A percentile compares a stretch with the other conserved stretches of the same genome.
Evolutionary conservation across 2,888 invertebrate genomes (phyloP).

Genomic region (Imbricaverruca yamaguchii): DNA sequence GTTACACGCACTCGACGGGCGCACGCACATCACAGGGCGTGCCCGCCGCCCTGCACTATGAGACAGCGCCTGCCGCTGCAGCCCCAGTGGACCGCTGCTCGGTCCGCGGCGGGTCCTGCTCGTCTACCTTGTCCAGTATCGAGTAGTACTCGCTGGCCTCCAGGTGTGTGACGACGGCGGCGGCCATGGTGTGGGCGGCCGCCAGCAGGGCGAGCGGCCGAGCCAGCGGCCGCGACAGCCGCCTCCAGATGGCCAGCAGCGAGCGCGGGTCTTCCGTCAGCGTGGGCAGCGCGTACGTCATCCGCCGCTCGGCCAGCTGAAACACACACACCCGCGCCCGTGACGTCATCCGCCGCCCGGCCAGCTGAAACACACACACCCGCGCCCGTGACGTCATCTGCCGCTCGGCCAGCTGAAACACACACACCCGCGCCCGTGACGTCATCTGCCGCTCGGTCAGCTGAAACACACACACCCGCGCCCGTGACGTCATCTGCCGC

Average conservation of each 20-base stretch:
- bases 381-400: not conserved
- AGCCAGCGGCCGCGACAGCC: not conserved
- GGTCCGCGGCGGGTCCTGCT: too few relatives aligned
- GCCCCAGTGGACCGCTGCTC: too few relatives aligned
- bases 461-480: too few relatives aligned
- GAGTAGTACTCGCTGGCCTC: not conserved
- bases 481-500: too few relatives aligned
- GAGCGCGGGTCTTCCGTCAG: not conserved
- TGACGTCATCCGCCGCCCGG: not conserved
- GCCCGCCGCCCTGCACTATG: too few relatives aligned
- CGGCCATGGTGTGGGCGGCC: not conserved
- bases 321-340: not conserved
- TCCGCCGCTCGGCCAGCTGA: slow-evolving; percentile 4
- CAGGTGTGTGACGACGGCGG: not conserved
- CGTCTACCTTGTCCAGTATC: not conserved
- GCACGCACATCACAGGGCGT: too few relatives aligned
- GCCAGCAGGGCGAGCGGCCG: not conserved
- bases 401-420: not conserved
- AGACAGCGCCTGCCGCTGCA: too few relatives aligned
- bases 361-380: not conserved
- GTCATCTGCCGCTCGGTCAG: too few relatives aligned
- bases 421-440: not conserved
- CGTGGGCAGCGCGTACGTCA: not conserved
- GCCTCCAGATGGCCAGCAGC: not conserved
- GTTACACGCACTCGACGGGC: too few relatives aligned